Conservation (phyloP, 2,888 invertebrate genomes). For the Cryptosula pallasiana region DNA sequence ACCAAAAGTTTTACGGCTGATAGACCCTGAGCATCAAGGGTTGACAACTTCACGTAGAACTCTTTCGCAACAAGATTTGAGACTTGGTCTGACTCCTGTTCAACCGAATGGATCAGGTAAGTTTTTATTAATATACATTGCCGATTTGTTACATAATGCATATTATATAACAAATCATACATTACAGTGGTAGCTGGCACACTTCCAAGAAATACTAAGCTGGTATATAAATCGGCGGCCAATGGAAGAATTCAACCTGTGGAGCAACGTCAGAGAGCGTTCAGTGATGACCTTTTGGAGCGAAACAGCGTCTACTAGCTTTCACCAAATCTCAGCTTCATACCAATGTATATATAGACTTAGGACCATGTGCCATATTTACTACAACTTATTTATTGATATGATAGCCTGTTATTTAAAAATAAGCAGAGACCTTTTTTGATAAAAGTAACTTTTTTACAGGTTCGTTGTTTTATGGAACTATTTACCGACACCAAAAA, state of each 20-base stretch:
- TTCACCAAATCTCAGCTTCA: too few species aligned
- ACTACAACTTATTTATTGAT: too few species aligned
- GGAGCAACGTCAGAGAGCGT: not conserved
- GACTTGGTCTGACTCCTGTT: not conserved
- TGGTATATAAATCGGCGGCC: not conserved
- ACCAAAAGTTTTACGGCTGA: not conserved
- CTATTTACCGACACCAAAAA: too few species aligned
- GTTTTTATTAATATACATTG: not conserved
- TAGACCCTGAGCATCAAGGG: not conserved
- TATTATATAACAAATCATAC: not conserved
- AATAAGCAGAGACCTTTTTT: too few species aligned
- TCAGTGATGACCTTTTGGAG: slow-evolving; percentile 11
- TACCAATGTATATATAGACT: too few species aligned
- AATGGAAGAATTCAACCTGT: not conserved
- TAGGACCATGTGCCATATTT: too few species aligned
- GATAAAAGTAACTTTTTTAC: too few species aligned
- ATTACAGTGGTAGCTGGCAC: not conserved
- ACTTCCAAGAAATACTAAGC: not conserved
- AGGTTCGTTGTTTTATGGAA: too few species aligned
- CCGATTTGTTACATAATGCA: not conserved
- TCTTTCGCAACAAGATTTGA: not conserved
- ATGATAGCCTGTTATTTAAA: too few species aligned
- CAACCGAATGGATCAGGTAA: not conserved
- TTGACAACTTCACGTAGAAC: not conserved
- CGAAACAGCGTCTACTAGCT: not conserved